Evolutionary conservation across 2,888 invertebrate genomes (phyloP).

Genomic region (Leptopilina myrica): DNA sequence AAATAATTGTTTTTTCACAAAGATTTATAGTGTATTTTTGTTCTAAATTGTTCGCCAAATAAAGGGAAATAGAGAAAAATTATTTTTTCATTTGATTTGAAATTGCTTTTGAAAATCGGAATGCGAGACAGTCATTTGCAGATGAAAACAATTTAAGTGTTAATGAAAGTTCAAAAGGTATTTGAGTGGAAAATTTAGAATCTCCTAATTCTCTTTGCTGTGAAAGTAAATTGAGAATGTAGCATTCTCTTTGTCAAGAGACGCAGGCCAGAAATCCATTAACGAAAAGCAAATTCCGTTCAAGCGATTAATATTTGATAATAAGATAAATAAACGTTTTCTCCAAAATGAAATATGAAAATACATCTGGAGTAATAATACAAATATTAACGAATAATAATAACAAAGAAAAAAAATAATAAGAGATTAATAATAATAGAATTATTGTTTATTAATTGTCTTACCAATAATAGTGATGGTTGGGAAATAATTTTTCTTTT

Average conservation of each 20-base stretch:
- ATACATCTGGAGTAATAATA: not conserved
- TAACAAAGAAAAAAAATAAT: no score
- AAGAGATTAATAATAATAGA: no score
- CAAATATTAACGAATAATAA: no score
- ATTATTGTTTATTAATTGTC: no score
- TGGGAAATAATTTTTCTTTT: no score
- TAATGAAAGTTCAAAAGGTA: not conserved
- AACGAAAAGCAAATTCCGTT: not conserved
- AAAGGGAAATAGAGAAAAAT: not conserved
- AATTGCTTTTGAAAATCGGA: not conserved
- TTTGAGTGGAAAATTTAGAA: not conserved
- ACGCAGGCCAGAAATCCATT: not conserved
- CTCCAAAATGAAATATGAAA: not conserved
- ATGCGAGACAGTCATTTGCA: not conserved
- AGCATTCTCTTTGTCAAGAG: not conserved
- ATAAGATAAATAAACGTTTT: not conserved
- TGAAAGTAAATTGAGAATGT: not conserved
- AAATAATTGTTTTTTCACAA: no score
- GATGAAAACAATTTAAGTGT: not conserved
- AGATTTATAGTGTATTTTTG: no score
- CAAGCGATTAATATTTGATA: not conserved
- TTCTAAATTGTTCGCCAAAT: not conserved
- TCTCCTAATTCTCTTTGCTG: conserved; percentile 11
- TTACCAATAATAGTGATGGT: no score
- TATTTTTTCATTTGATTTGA: not conserved